These are phyloP conservation scores for Lasioglossum malachurum DNA, from an alignment of 2,888 invertebrate species.

Conservation along the genomic window DNA sequence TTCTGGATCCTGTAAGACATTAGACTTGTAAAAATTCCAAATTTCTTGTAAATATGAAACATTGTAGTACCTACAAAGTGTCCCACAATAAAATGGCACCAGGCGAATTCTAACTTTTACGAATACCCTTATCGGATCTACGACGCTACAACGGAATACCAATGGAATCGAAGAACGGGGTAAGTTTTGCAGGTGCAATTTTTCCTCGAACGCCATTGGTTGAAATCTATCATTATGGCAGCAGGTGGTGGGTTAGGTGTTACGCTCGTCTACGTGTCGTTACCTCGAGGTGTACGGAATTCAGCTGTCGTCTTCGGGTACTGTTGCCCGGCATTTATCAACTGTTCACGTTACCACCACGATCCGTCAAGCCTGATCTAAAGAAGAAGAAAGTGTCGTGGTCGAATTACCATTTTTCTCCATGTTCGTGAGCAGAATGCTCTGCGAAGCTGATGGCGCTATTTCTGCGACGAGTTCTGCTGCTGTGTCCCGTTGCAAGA, in stretches of 20 bases:
- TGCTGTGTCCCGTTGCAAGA: constrained; percentile 92
- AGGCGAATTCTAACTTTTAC: background rate
- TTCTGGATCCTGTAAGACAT: too few species aligned
- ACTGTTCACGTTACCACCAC: background rate
- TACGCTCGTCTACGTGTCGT: background rate
- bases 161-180: background rate
- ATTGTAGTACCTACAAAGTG: background rate
- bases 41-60: background rate
- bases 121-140: background rate
- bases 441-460: constrained; percentile 86
- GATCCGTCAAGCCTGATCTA: background rate
- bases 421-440: constrained; percentile 96
- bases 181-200: background rate
- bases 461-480: constrained; percentile 92
- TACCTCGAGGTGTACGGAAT: background rate
- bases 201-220: background rate
- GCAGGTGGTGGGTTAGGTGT: background rate
- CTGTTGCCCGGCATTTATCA: background rate
- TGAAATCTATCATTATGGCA: background rate
- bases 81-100: background rate
- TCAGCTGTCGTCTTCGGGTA: background rate
- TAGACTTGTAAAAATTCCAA: too few species aligned
- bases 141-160: background rate
- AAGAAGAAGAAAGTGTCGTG: constrained; percentile 39
- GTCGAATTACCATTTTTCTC: constrained; percentile 89